Conservation (phyloP, 2,888 invertebrate species). For the Xiphydria camelus region DNA sequence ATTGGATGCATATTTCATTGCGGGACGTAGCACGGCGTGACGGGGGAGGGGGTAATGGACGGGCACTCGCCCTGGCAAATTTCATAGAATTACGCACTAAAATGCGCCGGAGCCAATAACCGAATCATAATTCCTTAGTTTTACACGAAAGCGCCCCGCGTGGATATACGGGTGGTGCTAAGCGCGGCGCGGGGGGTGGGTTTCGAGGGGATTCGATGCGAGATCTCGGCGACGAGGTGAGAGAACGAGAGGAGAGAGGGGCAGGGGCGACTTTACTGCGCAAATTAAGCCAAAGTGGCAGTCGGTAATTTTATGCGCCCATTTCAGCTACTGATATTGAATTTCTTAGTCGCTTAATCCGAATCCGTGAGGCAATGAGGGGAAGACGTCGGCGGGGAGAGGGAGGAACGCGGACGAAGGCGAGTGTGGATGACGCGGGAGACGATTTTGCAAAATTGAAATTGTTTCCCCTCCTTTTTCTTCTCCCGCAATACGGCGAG, state of each 20-base stretch:
- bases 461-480: slow-evolving; percentile 46
- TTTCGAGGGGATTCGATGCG: slow-evolving; percentile 13
- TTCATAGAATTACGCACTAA: slow-evolving; percentile 41
- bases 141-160: slow-evolving; percentile 27
- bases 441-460: slow-evolving; percentile 53
- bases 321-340: slow-evolving; percentile 58
- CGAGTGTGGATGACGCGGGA: slow-evolving; percentile 6
- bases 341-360: slow-evolving; percentile 57
- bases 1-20: slow-evolving; percentile 35
- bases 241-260: neutral
- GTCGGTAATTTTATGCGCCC: slow-evolving; percentile 57
- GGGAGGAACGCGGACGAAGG: slow-evolving; percentile 4
- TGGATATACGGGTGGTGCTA: neutral
- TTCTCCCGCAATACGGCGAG: too few species aligned
- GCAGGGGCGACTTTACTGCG: slow-evolving; percentile 49
- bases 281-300: slow-evolving; percentile 57
- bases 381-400: slow-evolving; percentile 12
- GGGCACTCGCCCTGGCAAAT: slow-evolving; percentile 29
- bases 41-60: neutral
- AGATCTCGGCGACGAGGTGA: slow-evolving; percentile 1
- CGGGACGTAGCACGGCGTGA: slow-evolving; percentile 8
- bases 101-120: slow-evolving; percentile 41
- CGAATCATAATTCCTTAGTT: slow-evolving; percentile 48
- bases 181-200: neutral
- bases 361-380: slow-evolving; percentile 46